A percentile compares a stretch with the other conserved stretches of the same genome.
phyloP scores from a whole-genome alignment of 2,888 invertebrate species.

The Zaprionus lineosus region DNA sequence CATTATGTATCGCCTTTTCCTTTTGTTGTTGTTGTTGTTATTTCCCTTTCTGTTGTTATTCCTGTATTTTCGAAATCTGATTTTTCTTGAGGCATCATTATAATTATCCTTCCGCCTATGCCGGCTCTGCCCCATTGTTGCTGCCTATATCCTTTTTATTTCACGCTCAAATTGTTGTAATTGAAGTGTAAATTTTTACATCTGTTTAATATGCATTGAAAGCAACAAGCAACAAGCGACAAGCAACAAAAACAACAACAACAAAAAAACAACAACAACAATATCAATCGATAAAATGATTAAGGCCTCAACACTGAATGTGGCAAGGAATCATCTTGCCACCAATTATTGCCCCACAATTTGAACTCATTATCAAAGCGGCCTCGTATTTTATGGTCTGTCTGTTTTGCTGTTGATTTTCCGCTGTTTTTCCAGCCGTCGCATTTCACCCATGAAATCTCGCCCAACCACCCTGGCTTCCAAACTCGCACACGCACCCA shows the following conservation, averaged over 20 bases:
- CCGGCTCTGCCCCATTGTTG: neutral
- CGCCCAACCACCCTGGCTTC: neutral
- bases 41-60: conserved; percentile 11
- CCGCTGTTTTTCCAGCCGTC: conserved; percentile 71
- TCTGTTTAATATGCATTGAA: conserved; percentile 75
- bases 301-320: conserved; percentile 31
- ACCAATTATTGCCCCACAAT: conserved; percentile 56
- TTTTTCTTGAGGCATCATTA: conserved; percentile 54
- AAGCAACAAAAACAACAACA: conserved; percentile 8
- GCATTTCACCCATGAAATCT: conserved; percentile 20
- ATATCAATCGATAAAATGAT: conserved; percentile 60
- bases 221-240: conserved; percentile 22
- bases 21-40: neutral
- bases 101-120: conserved; percentile 25
- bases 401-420: conserved; percentile 57
- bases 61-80: conserved; percentile 45
- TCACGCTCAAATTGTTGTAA: conserved; percentile 71
- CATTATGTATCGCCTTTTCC: conserved; percentile 18
- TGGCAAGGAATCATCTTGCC: conserved; percentile 40
- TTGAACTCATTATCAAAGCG: conserved; percentile 61
- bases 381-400: neutral
- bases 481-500: neutral
- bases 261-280: conserved; percentile 35
- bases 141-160: conserved; percentile 38
- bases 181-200: conserved; percentile 73